phyloP scores from a whole-genome alignment of 2,113 vertebrate genomes.

The Dromiciops gliroides region DNA sequence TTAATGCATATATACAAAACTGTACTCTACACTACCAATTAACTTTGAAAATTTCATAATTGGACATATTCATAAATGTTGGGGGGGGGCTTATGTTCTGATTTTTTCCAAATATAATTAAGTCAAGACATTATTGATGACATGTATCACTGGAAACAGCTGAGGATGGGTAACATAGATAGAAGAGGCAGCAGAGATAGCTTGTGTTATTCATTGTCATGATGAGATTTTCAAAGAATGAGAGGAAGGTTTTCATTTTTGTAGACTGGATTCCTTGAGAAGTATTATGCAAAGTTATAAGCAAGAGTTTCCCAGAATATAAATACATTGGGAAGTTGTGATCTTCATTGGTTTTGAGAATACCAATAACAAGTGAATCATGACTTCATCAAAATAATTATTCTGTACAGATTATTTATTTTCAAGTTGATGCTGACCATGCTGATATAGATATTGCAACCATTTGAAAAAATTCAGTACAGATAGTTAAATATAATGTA shows the following conservation, averaged over 20 bases:
- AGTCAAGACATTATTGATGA: background rate
- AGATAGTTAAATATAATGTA: background rate
- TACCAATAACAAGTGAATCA: background rate
- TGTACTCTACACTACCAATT: background rate
- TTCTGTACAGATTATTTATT: background rate
- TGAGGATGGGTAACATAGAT: background rate
- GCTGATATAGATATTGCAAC: background rate
- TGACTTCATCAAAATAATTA: background rate
- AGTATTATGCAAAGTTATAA: background rate
- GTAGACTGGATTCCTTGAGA: background rate
- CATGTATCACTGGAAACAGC: background rate
- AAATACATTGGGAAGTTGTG: background rate
- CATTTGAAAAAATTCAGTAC: background rate
- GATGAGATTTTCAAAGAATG: background rate
- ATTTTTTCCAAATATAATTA: background rate
- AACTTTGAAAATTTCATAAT: background rate
- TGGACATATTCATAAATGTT: background rate
- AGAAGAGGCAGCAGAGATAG: background rate
- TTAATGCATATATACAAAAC: background rate
- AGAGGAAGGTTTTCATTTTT: background rate
- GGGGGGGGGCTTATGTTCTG: background rate
- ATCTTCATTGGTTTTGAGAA: background rate
- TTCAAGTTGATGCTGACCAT: background rate
- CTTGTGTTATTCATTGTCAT: background rate
- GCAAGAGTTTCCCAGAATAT: background rate